Conservation (phyloP, 2,113 vertebrate species). For the Orientallactaga bullata region DNA sequence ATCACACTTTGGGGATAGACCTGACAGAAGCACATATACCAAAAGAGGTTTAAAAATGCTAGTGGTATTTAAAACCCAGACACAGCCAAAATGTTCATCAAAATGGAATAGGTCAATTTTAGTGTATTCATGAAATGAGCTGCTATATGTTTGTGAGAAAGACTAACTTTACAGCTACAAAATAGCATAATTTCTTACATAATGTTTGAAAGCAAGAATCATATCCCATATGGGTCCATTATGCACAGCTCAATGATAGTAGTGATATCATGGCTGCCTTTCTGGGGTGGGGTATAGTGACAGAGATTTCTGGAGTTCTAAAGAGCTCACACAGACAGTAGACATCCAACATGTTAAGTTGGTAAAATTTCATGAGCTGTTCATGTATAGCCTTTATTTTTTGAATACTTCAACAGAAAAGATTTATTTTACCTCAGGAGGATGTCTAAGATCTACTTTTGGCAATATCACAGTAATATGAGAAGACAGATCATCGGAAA, state of each 20-base stretch:
- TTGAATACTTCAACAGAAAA: background rate
- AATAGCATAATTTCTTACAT: background rate
- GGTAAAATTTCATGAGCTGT: constrained; percentile 1
- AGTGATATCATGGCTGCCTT: background rate
- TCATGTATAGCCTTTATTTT: background rate
- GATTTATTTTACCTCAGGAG: background rate
- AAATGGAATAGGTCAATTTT: background rate
- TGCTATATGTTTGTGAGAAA: background rate
- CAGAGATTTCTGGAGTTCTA: background rate
- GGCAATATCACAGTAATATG: background rate
- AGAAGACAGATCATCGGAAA: background rate
- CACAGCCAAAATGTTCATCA: background rate
- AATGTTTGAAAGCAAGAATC: background rate
- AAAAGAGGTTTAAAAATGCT: background rate
- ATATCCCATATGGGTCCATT: background rate
- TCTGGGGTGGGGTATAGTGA: background rate
- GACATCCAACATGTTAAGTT: background rate
- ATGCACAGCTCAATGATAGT: background rate
- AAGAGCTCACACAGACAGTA: background rate
- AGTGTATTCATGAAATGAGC: background rate
- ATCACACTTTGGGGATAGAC: background rate
- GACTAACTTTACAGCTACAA: background rate
- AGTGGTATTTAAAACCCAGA: background rate
- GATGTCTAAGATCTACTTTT: constrained; percentile 13
- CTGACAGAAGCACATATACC: background rate